Conservation (phyloP, 2,797 vertebrate genomes). For the Denticeps clupeoides region DNA sequence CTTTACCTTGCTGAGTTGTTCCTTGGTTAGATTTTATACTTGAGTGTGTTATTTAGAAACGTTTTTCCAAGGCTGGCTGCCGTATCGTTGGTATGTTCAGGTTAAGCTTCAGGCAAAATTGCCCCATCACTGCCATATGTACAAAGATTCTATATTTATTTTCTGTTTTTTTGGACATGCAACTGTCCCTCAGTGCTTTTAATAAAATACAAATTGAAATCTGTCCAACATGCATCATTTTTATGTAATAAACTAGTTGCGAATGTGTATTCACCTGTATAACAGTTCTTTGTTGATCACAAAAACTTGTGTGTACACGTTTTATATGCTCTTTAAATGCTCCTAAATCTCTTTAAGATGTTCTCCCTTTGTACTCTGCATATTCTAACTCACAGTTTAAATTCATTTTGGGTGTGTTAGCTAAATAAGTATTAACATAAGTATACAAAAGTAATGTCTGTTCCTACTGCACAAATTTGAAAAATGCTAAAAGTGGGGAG, state of each 20-base stretch:
- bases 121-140: slow-evolving; percentile 11
- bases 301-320: no score
- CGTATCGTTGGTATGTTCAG: background rate
- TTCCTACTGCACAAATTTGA: no score
- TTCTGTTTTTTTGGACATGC: slow-evolving; percentile 36
- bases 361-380: background rate
- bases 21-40: no score
- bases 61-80: no score
- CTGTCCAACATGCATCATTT: slow-evolving; percentile 12
- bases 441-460: no score
- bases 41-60: no score
- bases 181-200: slow-evolving; percentile 51
- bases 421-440: no score
- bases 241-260: no score
- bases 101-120: slow-evolving; percentile 1
- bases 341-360: background rate
- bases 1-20: no score
- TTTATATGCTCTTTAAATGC: background rate
- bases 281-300: background rate
- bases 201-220: slow-evolving; percentile 60
- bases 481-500: no score
- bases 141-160: slow-evolving; percentile 21
- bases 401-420: no score
- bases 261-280: background rate
- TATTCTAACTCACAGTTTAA: no score